Evolutionary conservation across 2,797 vertebrate species (phyloP), one percentile per base, ranked within the genome.

Genomic region (Gallinago solitaria): DNA sequence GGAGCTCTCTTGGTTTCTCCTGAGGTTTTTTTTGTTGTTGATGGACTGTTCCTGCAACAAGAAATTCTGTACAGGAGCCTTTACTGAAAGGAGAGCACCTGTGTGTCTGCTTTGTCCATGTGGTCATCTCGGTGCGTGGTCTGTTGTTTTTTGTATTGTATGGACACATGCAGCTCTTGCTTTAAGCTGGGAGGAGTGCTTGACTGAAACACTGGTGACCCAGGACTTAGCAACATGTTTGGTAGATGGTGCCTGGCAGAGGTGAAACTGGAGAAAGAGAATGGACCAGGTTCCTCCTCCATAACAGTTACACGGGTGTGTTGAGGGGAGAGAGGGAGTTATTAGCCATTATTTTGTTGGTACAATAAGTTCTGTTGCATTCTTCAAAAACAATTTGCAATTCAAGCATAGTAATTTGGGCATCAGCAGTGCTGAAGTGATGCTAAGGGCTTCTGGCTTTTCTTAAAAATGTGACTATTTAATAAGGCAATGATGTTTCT

Each of bases 291-390:
- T 2, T 65, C 5, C 4, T 64, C 21, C 12, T 86, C 20, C 39
- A n/a, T n/a, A 90, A 47, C 7, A 1, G 10, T 6, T 48, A 23
- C 14, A 9, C 7, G 41, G 15, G 8, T 5, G 2, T 48, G 9
- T 53, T 78, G 37, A 78, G 33, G 57, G 50, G 68, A 59, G n/a
- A 11, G 28, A 63, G 19, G 16, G 14, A n/a, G n/a, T 33, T 77
- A 7, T 28, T 76, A 28, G n/a, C n/a, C 0, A 2, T n/a, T 8
- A 48, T 17, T 2, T 0, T 33, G 8, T 77, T 67, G 48, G 41
- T 68, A 28, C n/a, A 9, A 56, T 51, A 76, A 51, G 4, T 39
- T 73, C 18, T 57, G 13, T 41, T 65, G 21, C 9, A 1, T 71
- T 89, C 88, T 80, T 21, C 12, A 30, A 87, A 61, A 8, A 9